phyloP scores from a whole-genome alignment of 2,113 vertebrate species.

The Verasper variegatus region DNA sequence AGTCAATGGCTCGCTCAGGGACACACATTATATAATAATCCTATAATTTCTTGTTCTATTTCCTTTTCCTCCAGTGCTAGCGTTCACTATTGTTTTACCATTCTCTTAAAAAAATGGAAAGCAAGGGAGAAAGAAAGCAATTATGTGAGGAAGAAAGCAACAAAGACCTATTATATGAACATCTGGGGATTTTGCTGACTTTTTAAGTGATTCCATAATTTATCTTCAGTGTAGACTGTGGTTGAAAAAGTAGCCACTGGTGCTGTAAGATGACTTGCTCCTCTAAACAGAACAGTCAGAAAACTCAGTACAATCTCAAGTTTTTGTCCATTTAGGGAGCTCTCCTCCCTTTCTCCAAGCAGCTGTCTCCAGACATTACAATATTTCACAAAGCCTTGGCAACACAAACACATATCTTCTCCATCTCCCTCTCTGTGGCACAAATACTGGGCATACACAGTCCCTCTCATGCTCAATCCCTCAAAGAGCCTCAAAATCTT shows the following conservation, averaged over 20 bases:
- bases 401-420: slow-evolving; percentile 32
- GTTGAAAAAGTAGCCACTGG: slow-evolving; percentile 2
- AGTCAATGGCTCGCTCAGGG: not conserved
- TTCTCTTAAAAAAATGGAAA: not conserved
- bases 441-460: slow-evolving; percentile 15
- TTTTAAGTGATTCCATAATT: not conserved
- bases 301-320: not conserved
- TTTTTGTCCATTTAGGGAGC: slow-evolving; percentile 5
- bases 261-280: not conserved
- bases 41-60: not conserved
- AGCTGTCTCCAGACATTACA: slow-evolving; percentile 17
- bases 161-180: not conserved
- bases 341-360: slow-evolving; percentile 5
- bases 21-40: not conserved
- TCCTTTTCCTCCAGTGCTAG: not conserved
- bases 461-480: slow-evolving; percentile 29
- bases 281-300: slow-evolving; percentile 18
- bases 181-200: slow-evolving; percentile 8
- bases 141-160: slow-evolving; percentile 13
- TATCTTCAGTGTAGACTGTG: not conserved
- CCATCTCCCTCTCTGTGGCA: slow-evolving; percentile 15
- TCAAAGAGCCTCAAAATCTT: slow-evolving; percentile 53
- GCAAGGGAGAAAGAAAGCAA: slow-evolving; percentile 11
- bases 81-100: slow-evolving; percentile 1
- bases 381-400: slow-evolving; percentile 23